Evolutionary conservation across 2,113 vertebrate genomes (phyloP).

Genomic region (Turnix velox): DNA sequence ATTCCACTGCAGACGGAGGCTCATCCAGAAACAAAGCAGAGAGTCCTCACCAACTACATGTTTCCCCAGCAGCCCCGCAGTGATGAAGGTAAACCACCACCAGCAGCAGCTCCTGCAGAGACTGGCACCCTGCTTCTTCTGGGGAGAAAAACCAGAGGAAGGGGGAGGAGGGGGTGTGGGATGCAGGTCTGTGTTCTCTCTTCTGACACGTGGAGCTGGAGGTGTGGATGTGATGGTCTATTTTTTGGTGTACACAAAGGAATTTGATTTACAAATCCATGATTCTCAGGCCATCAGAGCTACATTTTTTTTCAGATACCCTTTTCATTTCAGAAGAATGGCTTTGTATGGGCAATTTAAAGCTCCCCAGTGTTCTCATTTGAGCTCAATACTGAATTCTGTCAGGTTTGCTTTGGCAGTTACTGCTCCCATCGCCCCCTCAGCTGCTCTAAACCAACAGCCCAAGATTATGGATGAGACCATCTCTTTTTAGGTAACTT

Average conservation of each 20-base stretch:
- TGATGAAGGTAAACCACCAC: slow-evolving; percentile 84
- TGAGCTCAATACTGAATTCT: neutral
- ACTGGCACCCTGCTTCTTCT: neutral
- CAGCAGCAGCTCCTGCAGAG: neutral
- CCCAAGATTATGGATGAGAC: neutral
- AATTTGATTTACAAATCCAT: neutral
- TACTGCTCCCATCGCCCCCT: neutral
- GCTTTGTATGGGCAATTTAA: neutral
- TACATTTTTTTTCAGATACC: neutral
- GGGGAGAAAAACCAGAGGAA: neutral
- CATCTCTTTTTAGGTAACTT: neutral
- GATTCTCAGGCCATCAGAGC: neutral
- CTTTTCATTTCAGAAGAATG: neutral
- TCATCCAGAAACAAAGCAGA: slow-evolving; percentile 97
- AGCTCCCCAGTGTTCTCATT: neutral
- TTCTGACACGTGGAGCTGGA: neutral
- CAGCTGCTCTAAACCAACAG: rapidly evolving
- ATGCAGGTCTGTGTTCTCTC: rapidly evolving
- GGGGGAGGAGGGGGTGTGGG: neutral
- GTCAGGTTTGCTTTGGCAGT: neutral
- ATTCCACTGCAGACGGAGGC: slow-evolving; percentile 98
- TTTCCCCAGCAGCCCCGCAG: slow-evolving; percentile 97
- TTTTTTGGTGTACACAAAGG: rapidly evolving
- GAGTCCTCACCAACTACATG: slow-evolving; percentile 99
- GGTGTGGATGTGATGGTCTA: rapidly evolving